These are phyloP conservation scores for Drosophila prostipennis DNA, from an alignment of 2,888 invertebrate genomes.

Conservation along the genomic window DNA sequence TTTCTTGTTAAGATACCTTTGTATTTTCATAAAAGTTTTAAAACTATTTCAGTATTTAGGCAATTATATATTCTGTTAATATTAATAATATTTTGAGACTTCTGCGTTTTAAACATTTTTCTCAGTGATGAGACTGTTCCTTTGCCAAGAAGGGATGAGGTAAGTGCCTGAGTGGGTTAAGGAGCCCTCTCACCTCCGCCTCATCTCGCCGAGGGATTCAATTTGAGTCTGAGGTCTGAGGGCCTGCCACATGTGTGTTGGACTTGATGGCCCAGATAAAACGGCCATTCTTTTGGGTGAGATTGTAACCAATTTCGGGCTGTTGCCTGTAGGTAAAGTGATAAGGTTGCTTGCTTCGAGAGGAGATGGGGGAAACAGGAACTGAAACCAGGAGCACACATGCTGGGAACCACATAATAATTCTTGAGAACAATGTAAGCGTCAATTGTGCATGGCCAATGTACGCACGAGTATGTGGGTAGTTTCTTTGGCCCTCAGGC, in stretches of 20 bases:
- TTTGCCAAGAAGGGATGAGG: neutral
- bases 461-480: constrained; percentile 56
- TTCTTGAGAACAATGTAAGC: constrained; percentile 81
- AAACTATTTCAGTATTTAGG: no score
- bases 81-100: no score
- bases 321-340: constrained; percentile 55
- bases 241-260: constrained; percentile 49
- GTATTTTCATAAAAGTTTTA: no score
- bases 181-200: constrained; percentile 40
- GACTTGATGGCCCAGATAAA: constrained; percentile 62
- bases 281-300: constrained; percentile 52
- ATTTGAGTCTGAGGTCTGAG: constrained; percentile 38
- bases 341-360: constrained; percentile 67
- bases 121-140: neutral
- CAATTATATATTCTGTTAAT: no score
- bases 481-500: constrained; percentile 48
- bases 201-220: constrained; percentile 34
- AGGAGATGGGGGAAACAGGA: constrained; percentile 12
- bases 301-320: constrained; percentile 54
- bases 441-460: constrained; percentile 74
- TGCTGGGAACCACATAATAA: constrained; percentile 81
- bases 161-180: constrained; percentile 31
- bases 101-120: neutral
- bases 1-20: no score
- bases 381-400: constrained; percentile 30